Base-by-base conservation (phyloP, 2,888 invertebrate genomes). In the Yponomeuta cagnagella region DNA sequence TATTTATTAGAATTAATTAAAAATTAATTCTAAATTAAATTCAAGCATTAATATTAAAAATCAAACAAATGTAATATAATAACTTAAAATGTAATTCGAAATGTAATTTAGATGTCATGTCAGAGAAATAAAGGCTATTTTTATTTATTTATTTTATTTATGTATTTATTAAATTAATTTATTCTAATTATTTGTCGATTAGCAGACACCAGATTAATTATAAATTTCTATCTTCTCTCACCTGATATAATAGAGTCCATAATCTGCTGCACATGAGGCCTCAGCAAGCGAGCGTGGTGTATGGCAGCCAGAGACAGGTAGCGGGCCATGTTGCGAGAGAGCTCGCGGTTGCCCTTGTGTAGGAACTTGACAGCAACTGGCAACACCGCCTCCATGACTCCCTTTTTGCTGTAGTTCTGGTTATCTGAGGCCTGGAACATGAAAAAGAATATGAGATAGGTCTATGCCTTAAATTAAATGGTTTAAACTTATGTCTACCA, bases 251-350 rank as follows among this genome's bases (percentile, higher is more conserved):
- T 96, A 74, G 97, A 97, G 83, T 97, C 96, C 93, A 98, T 96
- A 72, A 98, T 97, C 8, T 96, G 96, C 76, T 97, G 96, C 70
- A 98, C 96, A 84, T 98, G 97, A 12, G 96, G 95, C 76, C 97
- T 96, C 64, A 98, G 90, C 74, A 98, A 89, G 74, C 95, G 95
- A 3, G 97, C 96, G 87, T 98, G 97, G 81, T 98, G 97, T 73
- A 97, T 97, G 70, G 98, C 98, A 15, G 98, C 98, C 75, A 98
- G 90, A 0, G 98, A 98, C 70, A 98, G 93, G 86, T 98, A 98
- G 70, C 97, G 96, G 64, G 98, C 97, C 93, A 98, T 95, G 83
- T 97, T 98, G 72, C 97, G 93, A 0, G 97, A 97, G 74, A 98
- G 93, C 85, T 98, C 98, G 74, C 95, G 94, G 87, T 98, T 98